A percentile compares a stretch with the other conserved stretches of the same genome.
These are phyloP conservation scores for Calycopis cecrops DNA, from an alignment of 1,140 invertebrate species.

Conservation along the genomic window DNA sequence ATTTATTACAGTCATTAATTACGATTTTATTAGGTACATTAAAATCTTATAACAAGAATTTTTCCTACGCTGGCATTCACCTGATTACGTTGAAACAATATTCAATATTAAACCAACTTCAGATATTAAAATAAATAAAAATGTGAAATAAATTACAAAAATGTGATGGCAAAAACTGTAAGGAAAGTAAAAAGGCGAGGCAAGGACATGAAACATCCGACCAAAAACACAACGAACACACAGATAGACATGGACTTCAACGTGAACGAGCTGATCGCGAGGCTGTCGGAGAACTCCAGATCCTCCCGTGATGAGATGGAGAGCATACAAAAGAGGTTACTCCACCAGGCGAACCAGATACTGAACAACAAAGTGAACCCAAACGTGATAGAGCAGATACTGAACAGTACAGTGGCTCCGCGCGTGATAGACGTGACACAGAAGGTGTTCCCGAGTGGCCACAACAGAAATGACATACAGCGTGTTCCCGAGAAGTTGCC, in stretches of 20 bases:
- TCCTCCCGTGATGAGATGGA: slow-evolving; percentile 62
- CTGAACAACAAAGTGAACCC: slow-evolving; percentile 17
- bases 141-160: slow-evolving; percentile 33
- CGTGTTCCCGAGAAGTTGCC: slow-evolving; percentile 62
- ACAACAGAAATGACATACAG: slow-evolving; percentile 25
- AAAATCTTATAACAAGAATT: no score
- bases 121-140: slow-evolving; percentile 13
- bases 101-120: no score
- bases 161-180: slow-evolving; percentile 72
- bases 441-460: slow-evolving; percentile 22
- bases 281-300: slow-evolving; percentile 59
- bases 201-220: slow-evolving; percentile 26
- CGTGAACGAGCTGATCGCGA: slow-evolving; percentile 61
- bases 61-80: no score
- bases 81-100: no score
- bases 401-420: slow-evolving; percentile 18
- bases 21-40: no score
- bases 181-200: slow-evolving; percentile 60
- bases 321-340: slow-evolving; percentile 55
- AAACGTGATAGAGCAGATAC: neutral
- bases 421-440: slow-evolving; percentile 45
- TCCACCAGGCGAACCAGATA: slow-evolving; percentile 65
- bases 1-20: no score
- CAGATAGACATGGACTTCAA: slow-evolving; percentile 50
- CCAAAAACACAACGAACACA: slow-evolving; percentile 21